Evolutionary conservation across 2,888 invertebrate genomes (phyloP), one percentile per base, ranked within the genome.

Genomic region (Meganola albula): DNA sequence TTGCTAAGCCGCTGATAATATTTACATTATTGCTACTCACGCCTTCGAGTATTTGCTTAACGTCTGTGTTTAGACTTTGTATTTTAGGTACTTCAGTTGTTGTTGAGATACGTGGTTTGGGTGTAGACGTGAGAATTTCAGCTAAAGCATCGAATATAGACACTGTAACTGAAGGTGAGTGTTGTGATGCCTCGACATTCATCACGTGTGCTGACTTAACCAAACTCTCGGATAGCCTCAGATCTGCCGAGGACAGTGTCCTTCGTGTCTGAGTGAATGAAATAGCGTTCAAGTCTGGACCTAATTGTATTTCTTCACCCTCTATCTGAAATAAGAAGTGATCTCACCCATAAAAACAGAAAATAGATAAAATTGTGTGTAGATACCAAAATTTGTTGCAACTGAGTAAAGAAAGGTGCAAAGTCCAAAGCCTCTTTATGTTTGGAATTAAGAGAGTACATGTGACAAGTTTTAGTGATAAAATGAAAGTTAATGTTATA

Each of bases 131-230:
- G 51, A 88, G 79, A 60, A 88, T 87, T 48, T 88, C 88, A 64
- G 88, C 87, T 67, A 88, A 63, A 65, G 88, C 88, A 73, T 88
- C 88, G 54, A 87, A 88, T 53, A 88, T 88, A 40, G 88, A 88
- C 56, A 88, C 79, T 49, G 88, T 88, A 54, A 87, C 87, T 55
- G 88, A 87, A 45, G 86, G 84, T 55, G 87, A 87, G 61, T 88
- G 85, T 46, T 87, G 74, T 58, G 87, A 83, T 39, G 87, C 87
- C 66, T 88, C 88, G 63, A 88, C 87, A 58, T 83, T 87, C 72
- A 88, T 82, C 39, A 84, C 62, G 48, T 80, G 85, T 63, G 76
- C 75, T 35, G 79, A 64, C 68, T 84, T 83, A 45, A 70, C 62
- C 50, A 83, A 63, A 69, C 83, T 85, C 62, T 87, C 87, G 46